Evolutionary conservation across 2,888 invertebrate genomes (phyloP), one percentile per base, ranked within the genome.

Genomic region (Harpagoxenus sublaevis): DNA sequence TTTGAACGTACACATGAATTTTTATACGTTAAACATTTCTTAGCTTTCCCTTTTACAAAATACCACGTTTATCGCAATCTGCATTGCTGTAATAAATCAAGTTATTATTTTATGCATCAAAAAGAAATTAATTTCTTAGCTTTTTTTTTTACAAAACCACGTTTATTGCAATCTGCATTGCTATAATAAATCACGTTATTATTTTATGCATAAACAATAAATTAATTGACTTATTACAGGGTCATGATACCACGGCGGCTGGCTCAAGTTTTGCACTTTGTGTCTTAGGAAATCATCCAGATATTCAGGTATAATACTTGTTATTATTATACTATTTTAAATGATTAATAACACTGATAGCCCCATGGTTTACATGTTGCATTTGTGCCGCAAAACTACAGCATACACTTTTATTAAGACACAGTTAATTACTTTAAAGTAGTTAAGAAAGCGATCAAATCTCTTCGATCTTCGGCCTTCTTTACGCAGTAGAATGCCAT

Each of bases 211-310:
- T 23, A 0, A n/a, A 51, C 18, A 10, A 0, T 10, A n/a, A 35
- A 48, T 28, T 53, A 28, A 35, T 51, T 9, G 39, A 18, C 4
- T 53, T 66, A 35, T 91, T 93, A 79, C 84, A 97, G 97, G 98
- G 97, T 63, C 98, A 98, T 93, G 98, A 98, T 92, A 98, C 98
- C 2, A 98, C 98, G 3, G 97, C 98, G 3, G 97, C 98, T 42
- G 98, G 97, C 15, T 97, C 97, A 90, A 98, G 98, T 92, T 98
- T 98, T 95, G 97, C 97, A 94, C 95, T 98, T n/a, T 97, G 97
- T 57, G 94, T 97, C 92, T 96, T 98, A 96, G 98, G 97, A 83
- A 96, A 97, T 85, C 97, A 97, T 94, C 97, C 97, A 92, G 96
- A 97, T 83, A 96, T 97, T 89, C 98, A 98, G 95, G 95, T 95